Base-by-base conservation (phyloP, 1,140 invertebrate genomes). In the Nasonia longicornis region DNA sequence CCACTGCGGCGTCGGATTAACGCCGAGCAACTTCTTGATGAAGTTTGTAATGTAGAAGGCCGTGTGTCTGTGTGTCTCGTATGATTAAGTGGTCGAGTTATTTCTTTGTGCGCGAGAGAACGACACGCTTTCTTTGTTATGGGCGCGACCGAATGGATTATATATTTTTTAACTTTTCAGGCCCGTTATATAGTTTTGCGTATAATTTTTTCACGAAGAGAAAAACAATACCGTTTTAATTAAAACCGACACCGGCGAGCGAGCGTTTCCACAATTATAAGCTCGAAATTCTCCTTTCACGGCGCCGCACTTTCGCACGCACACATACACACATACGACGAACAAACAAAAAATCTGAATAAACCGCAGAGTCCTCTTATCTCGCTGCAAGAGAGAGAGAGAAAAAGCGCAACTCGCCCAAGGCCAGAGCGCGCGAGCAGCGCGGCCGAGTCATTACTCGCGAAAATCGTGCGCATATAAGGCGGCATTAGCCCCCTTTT, bases 11-110 rank as follows among this genome's bases (percentile, higher is more conserved):
- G 52, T 74, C 70, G 63, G 35, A 80, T 80, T 80, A 80, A 80
- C 69, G 16, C 63, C 48, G 11, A 35, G 31, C 29, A 58, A 69
- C 64, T 67, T 69, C n/a, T 75, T 76, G 72, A 81, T 70, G 79
- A 81, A 81, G 73, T 81, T 76, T 76, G 73, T 70, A 76, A 63
- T 22, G 66, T 70, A 76, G 73, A 81, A 76, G 79, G 63, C 73
- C 29, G 69, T 58, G 45, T 63, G 26, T 16, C 26, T 16, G 20
- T 26, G 66, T 76, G 73, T 81, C 73, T 81, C 66, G 29, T 26
- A 48, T 70, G 79, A 80, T 74, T 73, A 74, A 80, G 71, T 74
- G 63, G 1, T 63, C 71, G 42, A 80, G 42, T 67, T 74, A 80
- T 67, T 80, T 80, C 79, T 80, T 80, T 80, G 71, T 80, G 52